Conservation (phyloP, 2,888 invertebrate species). For the Trissoscelio sp. region DNA sequence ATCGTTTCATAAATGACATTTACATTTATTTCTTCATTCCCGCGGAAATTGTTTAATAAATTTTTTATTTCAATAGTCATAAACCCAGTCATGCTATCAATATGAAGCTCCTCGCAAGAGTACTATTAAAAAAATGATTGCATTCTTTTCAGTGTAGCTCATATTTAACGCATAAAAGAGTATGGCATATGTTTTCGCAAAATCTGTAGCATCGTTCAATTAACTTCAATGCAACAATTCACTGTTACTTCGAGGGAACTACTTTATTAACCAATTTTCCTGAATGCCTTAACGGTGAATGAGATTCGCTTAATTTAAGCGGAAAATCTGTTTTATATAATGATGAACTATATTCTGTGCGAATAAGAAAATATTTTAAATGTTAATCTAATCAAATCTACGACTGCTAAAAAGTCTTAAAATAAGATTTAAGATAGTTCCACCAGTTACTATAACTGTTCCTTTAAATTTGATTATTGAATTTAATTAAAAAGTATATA, state of each 20-base stretch:
- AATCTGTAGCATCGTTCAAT: neutral
- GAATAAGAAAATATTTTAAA: neutral
- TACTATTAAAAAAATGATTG: too few species aligned
- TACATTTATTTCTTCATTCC: neutral
- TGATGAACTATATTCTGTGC: neutral
- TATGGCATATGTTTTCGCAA: too few species aligned
- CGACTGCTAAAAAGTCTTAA: too few species aligned
- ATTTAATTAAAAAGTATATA: too few species aligned
- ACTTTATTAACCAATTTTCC: neutral
- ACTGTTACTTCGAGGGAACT: neutral
- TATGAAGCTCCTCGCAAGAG: too few species aligned
- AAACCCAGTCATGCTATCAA: too few species aligned
- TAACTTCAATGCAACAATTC: neutral
- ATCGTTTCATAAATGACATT: neutral
- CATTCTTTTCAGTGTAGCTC: too few species aligned
- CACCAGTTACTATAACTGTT: too few species aligned
- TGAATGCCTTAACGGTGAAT: neutral
- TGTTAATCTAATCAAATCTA: neutral
- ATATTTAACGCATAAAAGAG: too few species aligned
- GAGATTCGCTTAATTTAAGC: constrained; percentile 12
- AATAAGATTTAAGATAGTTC: too few species aligned
- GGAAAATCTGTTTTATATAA: constrained; percentile 1
- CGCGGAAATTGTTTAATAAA: constrained; percentile 2
- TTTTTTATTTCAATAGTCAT: neutral
- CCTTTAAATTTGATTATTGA: too few species aligned